Evolutionary conservation across 2,113 vertebrate genomes (phyloP).

Genomic region (Ailurus styani): DNA sequence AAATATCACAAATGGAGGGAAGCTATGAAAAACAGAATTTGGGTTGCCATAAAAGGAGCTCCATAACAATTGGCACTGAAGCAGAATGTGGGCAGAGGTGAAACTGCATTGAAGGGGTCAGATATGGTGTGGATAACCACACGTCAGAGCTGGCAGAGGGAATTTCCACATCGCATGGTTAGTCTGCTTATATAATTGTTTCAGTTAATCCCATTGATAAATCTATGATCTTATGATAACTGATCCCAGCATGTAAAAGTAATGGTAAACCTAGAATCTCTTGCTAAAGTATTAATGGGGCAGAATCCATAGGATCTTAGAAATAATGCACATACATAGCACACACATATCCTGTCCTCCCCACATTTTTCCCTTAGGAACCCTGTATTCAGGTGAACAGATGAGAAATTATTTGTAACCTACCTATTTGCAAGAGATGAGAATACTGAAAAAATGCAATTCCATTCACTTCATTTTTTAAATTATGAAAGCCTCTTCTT

Average conservation of each 20-base stretch:
- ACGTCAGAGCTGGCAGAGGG: not conserved
- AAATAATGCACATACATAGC: not conserved
- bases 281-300: not conserved
- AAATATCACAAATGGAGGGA: not conserved
- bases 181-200: not conserved
- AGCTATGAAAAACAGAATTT: not conserved
- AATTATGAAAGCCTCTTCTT: not conserved
- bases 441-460: not conserved
- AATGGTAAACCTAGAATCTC: not conserved
- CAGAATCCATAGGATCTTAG: not conserved
- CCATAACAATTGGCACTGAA: not conserved
- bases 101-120: fast-evolving
- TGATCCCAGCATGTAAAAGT: not conserved
- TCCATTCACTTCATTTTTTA: not conserved
- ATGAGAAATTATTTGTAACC: not conserved
- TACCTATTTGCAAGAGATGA: not conserved
- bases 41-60: not conserved
- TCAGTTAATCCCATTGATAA: not conserved
- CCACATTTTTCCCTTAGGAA: not conserved
- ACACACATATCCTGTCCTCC: not conserved
- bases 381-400: not conserved
- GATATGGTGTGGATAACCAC: fast-evolving
- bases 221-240: not conserved
- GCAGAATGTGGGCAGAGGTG: not conserved
- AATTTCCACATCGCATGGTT: too few relatives aligned